Percentiles rank a stretch among this genome's conserved stretches.
These are phyloP conservation scores for Pentalonia nigronervosa DNA, from an alignment of 1,140 invertebrate species.

Conservation along the genomic window DNA sequence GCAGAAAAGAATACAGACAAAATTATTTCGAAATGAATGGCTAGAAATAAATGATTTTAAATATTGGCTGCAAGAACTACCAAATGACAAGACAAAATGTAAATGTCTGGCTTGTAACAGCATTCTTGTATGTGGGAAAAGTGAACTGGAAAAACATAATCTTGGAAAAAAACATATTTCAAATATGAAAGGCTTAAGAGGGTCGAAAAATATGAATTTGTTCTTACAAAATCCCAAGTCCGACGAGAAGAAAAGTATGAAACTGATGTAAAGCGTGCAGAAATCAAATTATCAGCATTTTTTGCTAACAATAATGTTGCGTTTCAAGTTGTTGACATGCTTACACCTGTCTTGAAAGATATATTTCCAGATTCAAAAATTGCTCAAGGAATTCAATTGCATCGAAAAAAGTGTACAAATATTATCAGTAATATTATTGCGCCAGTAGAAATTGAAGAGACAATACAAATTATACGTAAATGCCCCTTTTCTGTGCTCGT, in stretches of 20 bases:
- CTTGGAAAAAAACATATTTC: background rate
- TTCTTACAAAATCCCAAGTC: no score
- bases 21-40: background rate
- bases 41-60: background rate
- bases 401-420: background rate
- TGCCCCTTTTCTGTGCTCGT: background rate
- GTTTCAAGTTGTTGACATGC: background rate
- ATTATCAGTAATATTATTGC: conserved; percentile 4
- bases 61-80: background rate
- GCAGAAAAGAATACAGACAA: no score
- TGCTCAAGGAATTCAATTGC: background rate
- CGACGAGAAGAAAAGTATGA: background rate
- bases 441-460: background rate
- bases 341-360: background rate
- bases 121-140: background rate
- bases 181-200: no score
- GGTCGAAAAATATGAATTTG: no score
- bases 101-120: background rate
- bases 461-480: background rate
- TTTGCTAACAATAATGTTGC: background rate
- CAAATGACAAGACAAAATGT: background rate
- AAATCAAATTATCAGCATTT: background rate
- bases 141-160: background rate
- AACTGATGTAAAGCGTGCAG: background rate
- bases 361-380: background rate